Percentiles rank a stretch among this genome's conserved stretches.
Evolutionary conservation across 2,888 invertebrate genomes (phyloP).

Genomic region (Acleris sparsana): DNA sequence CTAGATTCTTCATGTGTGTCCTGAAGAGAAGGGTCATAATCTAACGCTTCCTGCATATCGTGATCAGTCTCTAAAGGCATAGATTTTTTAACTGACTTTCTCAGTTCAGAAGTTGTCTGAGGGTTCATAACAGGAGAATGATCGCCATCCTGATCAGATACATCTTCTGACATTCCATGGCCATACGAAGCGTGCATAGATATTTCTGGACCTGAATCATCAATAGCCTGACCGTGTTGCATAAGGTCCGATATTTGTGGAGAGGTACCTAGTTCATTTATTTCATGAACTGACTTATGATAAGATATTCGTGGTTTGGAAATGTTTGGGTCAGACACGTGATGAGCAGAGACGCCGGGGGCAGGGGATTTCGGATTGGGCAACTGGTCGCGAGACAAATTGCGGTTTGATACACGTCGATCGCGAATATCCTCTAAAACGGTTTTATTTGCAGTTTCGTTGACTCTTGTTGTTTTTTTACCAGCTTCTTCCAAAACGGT

Average conservation of each 20-base stretch:
- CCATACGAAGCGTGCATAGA: constrained; percentile 29
- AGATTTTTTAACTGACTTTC: too few relatives aligned
- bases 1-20: neutral
- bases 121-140: neutral
- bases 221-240: neutral
- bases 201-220: constrained; percentile 27
- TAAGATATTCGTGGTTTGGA: constrained; percentile 19
- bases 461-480: constrained; percentile 44
- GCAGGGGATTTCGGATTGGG: constrained; percentile 13
- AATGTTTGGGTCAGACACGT: constrained; percentile 17
- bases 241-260: constrained; percentile 8
- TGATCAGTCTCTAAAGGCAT: constrained; percentile 14
- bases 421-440: constrained; percentile 24
- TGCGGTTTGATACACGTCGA: constrained; percentile 3
- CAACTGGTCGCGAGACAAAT: constrained; percentile 11
- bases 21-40: constrained; percentile 25
- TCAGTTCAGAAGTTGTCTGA: too few relatives aligned
- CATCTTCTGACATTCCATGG: constrained; percentile 22
- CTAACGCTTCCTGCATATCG: constrained; percentile 23
- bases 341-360: constrained; percentile 21
- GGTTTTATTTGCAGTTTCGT: constrained; percentile 1
- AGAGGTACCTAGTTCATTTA: constrained; percentile 7
- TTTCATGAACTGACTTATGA: constrained; percentile 6
- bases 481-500: too few relatives aligned
- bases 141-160: constrained; percentile 1